Conservation (phyloP, 2,797 vertebrate genomes). For the Tolypeutes matacus region DNA sequence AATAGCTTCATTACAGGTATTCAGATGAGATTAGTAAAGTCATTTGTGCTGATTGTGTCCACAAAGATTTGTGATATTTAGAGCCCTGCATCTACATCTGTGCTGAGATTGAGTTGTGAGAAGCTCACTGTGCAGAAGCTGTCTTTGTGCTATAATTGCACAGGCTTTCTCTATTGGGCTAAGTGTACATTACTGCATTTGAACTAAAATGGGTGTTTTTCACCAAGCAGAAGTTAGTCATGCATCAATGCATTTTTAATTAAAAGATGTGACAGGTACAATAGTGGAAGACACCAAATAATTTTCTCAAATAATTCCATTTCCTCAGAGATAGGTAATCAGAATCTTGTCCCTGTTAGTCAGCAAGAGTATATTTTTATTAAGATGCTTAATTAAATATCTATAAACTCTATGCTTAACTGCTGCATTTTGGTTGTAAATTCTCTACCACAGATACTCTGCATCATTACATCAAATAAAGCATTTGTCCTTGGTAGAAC, state of each 20-base stretch:
- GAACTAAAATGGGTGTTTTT: conserved; percentile 86
- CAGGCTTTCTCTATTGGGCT: conserved; percentile 80
- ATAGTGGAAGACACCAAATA: conserved; percentile 84
- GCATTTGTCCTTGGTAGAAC: conserved; percentile 68
- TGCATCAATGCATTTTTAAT: conserved; percentile 90
- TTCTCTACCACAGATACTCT: neutral
- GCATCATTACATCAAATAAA: conserved; percentile 24
- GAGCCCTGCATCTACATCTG: conserved; percentile 52
- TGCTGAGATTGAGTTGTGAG: conserved; percentile 69
- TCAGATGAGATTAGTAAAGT: conserved; percentile 83
- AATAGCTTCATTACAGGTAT: conserved; percentile 81
- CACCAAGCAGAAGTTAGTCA: conserved; percentile 85
- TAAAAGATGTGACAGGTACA: conserved; percentile 89
- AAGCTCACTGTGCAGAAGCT: neutral
- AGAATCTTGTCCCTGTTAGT: conserved; percentile 81
- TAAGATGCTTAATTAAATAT: conserved; percentile 78
- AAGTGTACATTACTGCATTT: conserved; percentile 77
- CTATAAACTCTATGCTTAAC: conserved; percentile 76
- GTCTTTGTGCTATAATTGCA: conserved; percentile 77
- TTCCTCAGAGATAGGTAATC: conserved; percentile 85
- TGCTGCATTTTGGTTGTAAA: conserved; percentile 59
- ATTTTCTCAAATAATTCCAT: conserved; percentile 84
- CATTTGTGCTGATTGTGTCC: conserved; percentile 78
- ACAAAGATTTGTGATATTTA: conserved; percentile 81
- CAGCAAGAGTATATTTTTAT: conserved; percentile 76